phyloP scores from a whole-genome alignment of 2,797 vertebrate genomes.

The Poliocrania exsul region DNA sequence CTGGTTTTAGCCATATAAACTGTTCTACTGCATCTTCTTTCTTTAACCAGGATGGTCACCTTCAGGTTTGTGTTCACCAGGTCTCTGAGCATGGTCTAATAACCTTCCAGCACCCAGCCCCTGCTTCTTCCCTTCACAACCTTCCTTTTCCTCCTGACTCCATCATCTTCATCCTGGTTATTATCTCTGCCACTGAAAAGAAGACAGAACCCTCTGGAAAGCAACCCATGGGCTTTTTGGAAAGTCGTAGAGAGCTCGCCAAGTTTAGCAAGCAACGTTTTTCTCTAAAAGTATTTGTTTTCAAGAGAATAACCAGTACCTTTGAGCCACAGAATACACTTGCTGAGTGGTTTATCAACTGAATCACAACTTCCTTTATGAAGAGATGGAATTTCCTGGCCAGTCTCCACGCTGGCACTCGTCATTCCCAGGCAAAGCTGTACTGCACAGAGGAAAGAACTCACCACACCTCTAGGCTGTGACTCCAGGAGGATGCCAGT shows the following conservation, averaged over 20 bases:
- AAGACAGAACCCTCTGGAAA: not conserved
- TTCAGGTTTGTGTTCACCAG: not conserved
- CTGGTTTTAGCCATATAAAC: not conserved
- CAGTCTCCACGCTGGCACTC: accelerated
- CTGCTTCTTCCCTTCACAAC: not conserved
- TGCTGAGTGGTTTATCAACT: not conserved
- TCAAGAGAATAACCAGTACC: not conserved
- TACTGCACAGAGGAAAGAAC: not conserved
- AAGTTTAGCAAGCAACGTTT: not conserved
- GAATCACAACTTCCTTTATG: not conserved
- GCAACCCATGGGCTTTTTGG: accelerated
- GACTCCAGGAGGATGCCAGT: not conserved
- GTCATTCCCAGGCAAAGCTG: not conserved
- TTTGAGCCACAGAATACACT: not conserved
- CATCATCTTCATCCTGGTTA: not conserved
- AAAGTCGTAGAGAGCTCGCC: not conserved
- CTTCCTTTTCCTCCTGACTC: not conserved
- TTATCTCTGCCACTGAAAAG: not conserved
- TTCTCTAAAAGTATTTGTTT: not conserved
- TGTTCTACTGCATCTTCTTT: not conserved
- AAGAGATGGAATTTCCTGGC: not conserved
- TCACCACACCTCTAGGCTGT: not conserved
- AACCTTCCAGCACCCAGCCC: not conserved
- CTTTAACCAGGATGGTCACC: not conserved
- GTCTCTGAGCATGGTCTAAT: not conserved